Evolutionary conservation across 2,113 vertebrate species (phyloP).

Genomic region (Arenaria interpres): DNA sequence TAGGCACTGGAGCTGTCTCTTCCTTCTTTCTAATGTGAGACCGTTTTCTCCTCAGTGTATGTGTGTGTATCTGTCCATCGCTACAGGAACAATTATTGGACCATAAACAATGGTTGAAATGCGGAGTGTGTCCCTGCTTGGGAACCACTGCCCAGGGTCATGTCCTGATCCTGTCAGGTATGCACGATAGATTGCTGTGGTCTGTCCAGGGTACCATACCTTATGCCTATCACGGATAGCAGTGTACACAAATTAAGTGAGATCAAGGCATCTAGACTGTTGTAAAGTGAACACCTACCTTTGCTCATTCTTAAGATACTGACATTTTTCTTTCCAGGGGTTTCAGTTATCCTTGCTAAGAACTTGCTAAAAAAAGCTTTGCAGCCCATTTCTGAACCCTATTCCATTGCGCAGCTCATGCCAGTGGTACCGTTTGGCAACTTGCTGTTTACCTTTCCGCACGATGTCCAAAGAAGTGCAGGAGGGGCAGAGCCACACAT

Average conservation of each 20-base stretch:
- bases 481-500: neutral
- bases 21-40: neutral
- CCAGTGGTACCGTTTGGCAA: neutral
- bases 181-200: neutral
- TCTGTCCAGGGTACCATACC: neutral
- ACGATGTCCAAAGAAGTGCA: neutral
- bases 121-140: neutral
- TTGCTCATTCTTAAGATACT: neutral
- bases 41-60: neutral
- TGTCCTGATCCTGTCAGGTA: rapidly evolving
- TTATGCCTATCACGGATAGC: neutral
- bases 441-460: neutral
- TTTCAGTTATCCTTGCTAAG: neutral
- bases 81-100: neutral
- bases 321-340: neutral
- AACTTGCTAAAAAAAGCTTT: neutral
- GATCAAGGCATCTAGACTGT: neutral
- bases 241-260: neutral
- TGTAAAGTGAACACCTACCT: neutral
- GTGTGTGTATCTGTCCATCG: neutral
- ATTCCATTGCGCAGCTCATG: neutral
- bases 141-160: neutral
- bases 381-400: neutral
- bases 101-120: neutral
- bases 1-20: neutral